These are phyloP conservation scores for Caenorhabditis inopinata DNA, from an alignment of 1,140 invertebrate species.

Conservation along the genomic window DNA sequence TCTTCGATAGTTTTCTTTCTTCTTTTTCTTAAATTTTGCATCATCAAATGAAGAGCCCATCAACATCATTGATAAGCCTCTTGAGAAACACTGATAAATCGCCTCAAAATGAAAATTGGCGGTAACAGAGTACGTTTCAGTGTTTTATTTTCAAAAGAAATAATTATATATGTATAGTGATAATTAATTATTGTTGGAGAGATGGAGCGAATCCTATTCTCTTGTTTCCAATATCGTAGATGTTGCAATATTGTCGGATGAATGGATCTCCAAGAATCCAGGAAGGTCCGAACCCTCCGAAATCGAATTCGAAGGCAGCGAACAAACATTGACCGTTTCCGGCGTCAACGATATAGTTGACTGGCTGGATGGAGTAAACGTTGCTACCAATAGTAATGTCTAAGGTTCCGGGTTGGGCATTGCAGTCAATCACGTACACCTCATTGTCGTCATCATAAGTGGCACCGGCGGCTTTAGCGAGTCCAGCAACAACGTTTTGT, in stretches of 20 bases:
- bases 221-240: slow-evolving; percentile 41
- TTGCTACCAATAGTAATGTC: slow-evolving; percentile 30
- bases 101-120: not conserved
- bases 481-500: slow-evolving; percentile 18
- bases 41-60: not conserved
- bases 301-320: slow-evolving; percentile 31
- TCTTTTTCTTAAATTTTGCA: not conserved
- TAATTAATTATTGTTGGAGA: slow-evolving; percentile 24
- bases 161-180: not conserved
- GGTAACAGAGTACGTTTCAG: not conserved
- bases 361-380: slow-evolving; percentile 25
- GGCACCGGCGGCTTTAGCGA: slow-evolving; percentile 37
- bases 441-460: slow-evolving; percentile 22
- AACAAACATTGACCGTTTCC: slow-evolving; percentile 23
- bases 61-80: not conserved
- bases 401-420: not conserved
- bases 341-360: slow-evolving; percentile 34
- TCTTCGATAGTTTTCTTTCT: not conserved
- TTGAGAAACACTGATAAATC: not conserved
- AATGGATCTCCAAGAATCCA: slow-evolving; percentile 44
- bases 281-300: slow-evolving; percentile 35
- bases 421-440: slow-evolving; percentile 23
- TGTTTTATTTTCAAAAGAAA: not conserved
- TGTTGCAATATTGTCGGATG: slow-evolving; percentile 39
- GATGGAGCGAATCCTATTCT: slow-evolving; percentile 45